A percentile compares a stretch with the other conserved stretches of the same genome.
These are phyloP conservation scores for Hirudo medicinalis DNA, from an alignment of 1,140 invertebrate species.

Conservation along the genomic window DNA sequence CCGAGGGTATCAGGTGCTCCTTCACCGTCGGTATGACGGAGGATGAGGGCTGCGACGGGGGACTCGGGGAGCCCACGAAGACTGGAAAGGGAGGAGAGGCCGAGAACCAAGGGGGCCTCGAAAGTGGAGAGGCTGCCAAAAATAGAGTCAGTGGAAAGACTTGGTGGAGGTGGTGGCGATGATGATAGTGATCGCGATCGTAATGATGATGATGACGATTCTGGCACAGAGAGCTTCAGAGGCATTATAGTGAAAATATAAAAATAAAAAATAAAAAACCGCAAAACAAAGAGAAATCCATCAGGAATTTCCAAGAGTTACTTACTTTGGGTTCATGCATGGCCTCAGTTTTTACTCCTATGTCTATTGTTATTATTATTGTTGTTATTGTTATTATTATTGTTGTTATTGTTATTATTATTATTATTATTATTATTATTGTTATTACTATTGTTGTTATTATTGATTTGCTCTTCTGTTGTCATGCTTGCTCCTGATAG, in stretches of 20 bases:
- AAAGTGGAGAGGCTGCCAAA: neutral
- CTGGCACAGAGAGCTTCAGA: neutral
- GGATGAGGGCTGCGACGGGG: neutral
- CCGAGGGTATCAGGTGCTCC: neutral
- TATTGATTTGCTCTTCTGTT: too few relatives aligned
- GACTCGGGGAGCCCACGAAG: neutral
- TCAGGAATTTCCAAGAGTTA: too few relatives aligned
- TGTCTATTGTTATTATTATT: too few relatives aligned
- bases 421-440: too few relatives aligned
- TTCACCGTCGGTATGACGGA: neutral
- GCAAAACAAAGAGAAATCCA: too few relatives aligned
- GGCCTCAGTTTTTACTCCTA: too few relatives aligned
- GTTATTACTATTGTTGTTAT: too few relatives aligned
- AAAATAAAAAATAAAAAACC: too few relatives aligned
- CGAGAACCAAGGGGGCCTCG: neutral
- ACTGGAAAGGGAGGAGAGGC: neutral
- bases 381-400: too few relatives aligned
- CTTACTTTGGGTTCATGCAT: too few relatives aligned
- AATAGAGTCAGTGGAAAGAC: neutral
- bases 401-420: too few relatives aligned
- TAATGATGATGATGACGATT: slow-evolving; percentile 5
- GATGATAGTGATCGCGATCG: neutral
- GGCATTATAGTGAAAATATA: neutral
- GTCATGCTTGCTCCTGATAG: too few relatives aligned
- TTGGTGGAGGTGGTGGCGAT: slow-evolving; percentile 6